Conservation (phyloP, 2,888 invertebrate genomes). For the Coenonympha arcania region DNA sequence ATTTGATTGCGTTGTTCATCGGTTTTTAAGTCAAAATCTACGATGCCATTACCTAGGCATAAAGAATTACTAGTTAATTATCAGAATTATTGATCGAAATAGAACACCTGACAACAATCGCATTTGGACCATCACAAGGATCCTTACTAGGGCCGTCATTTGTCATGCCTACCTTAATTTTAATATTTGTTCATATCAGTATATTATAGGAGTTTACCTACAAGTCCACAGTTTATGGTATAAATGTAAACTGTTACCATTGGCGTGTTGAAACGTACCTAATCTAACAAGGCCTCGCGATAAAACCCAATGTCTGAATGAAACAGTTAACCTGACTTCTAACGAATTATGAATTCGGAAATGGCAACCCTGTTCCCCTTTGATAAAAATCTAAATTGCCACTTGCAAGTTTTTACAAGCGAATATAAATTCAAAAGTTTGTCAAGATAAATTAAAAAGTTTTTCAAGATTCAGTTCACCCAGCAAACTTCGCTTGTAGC, state of each 20-base stretch:
- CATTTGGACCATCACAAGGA: not conserved
- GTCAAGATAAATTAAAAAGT: slow-evolving; percentile 1
- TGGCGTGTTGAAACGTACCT: slow-evolving; percentile 43
- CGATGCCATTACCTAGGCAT: no score
- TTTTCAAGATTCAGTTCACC: not conserved
- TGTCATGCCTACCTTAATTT: no score
- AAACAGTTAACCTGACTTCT: slow-evolving; percentile 33
- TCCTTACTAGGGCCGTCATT: no score
- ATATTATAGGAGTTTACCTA: not conserved
- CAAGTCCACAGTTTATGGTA: not conserved
- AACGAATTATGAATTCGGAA: slow-evolving; percentile 26
- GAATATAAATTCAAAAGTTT: not conserved
- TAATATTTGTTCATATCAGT: not conserved
- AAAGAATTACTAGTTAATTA: no score
- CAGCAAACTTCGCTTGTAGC: no score
- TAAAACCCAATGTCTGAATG: slow-evolving; percentile 37
- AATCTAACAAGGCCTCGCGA: slow-evolving; percentile 37
- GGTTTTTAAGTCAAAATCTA: not conserved
- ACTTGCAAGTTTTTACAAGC: slow-evolving; percentile 18
- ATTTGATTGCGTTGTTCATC: not conserved
- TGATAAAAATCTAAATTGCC: slow-evolving; percentile 45
- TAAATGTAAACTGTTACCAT: slow-evolving; percentile 25
- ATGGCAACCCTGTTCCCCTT: slow-evolving; percentile 51
- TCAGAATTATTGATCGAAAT: no score
- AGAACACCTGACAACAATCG: not conserved